These are phyloP conservation scores for Perca schrenkii DNA, from an alignment of 2,113 vertebrate species.

Conservation along the genomic window DNA sequence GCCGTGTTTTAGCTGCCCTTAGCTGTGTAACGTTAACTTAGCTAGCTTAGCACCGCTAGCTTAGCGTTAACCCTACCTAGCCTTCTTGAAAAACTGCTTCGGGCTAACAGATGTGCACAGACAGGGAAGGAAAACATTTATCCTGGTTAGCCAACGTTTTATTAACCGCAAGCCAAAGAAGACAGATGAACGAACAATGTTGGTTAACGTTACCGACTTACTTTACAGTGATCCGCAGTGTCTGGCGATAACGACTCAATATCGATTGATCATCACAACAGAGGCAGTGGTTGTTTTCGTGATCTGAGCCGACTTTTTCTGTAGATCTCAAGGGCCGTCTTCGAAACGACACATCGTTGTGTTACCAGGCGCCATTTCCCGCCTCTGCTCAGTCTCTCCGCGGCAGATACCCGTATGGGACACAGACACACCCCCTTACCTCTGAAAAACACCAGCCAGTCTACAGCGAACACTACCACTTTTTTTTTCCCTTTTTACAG, in stretches of 20 bases:
- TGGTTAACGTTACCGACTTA: slow-evolving; percentile 62
- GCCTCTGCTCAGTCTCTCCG: slow-evolving; percentile 90
- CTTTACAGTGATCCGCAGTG: slow-evolving; percentile 69
- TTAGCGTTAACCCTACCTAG: slow-evolving; percentile 44
- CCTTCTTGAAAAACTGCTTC: slow-evolving; percentile 36
- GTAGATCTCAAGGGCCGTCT: slow-evolving; percentile 74
- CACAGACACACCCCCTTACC: slow-evolving; percentile 82
- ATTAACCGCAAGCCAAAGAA: slow-evolving; percentile 34
- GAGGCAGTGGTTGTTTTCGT: slow-evolving; percentile 48
- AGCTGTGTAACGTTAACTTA: slow-evolving; percentile 36
- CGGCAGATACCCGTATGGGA: slow-evolving; percentile 91
- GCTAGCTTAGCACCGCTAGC: slow-evolving; percentile 56
- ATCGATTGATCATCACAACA: slow-evolving; percentile 58
- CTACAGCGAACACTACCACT: slow-evolving; percentile 18
- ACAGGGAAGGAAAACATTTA: slow-evolving; percentile 34
- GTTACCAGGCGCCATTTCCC: slow-evolving; percentile 97
- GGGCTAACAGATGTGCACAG: slow-evolving; percentile 59
- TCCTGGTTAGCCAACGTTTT: slow-evolving; percentile 46
- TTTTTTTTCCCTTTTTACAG: background rate
- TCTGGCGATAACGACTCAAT: slow-evolving; percentile 56
- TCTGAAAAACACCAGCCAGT: slow-evolving; percentile 58
- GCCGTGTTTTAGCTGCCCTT: slow-evolving; percentile 63
- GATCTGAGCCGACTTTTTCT: slow-evolving; percentile 43
- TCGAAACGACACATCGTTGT: slow-evolving; percentile 83
- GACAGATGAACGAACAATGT: background rate